Percentiles rank a stretch among this genome's conserved stretches.
Conservation (phyloP, 37 sponge, comb jelly and placozoan genomes). For the Aphrocallistes beatrix region DNA sequence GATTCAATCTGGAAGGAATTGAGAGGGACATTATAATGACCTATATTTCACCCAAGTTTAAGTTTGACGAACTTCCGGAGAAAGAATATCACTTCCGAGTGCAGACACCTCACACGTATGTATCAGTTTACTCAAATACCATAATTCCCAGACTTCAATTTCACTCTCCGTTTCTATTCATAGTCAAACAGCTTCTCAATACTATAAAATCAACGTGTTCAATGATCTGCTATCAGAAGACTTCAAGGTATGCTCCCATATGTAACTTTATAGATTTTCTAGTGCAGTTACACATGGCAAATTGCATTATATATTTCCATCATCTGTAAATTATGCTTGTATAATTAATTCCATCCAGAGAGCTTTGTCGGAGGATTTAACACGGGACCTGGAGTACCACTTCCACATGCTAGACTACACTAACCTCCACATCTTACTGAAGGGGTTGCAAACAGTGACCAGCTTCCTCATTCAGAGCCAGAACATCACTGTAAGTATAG, state of each 20-base stretch:
- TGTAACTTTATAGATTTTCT: not conserved
- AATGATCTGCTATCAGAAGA: not conserved
- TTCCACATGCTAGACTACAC: not conserved
- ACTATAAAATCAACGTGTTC: conserved; percentile 7
- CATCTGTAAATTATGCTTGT: no score
- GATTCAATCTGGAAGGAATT: not conserved
- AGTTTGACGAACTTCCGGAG: not conserved
- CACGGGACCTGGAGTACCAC: conserved; percentile 6
- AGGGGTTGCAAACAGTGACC: not conserved
- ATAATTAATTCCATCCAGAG: not conserved
- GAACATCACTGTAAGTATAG: conserved; percentile 10
- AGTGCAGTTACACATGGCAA: no score
- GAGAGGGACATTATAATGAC: conserved; percentile 10
- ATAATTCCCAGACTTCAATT: not conserved
- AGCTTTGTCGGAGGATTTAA: not conserved
- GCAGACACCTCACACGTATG: not conserved
- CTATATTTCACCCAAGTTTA: not conserved
- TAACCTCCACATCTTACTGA: not conserved
- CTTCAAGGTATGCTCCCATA: not conserved
- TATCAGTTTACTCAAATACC: not conserved
- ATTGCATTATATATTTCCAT: no score
- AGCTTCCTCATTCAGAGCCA: conserved; percentile 17
- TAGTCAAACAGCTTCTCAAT: not conserved
- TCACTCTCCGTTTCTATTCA: not conserved
- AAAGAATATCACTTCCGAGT: not conserved